phyloP scores from a whole-genome alignment of 2,888 invertebrate genomes.

The Spodoptera picta region DNA sequence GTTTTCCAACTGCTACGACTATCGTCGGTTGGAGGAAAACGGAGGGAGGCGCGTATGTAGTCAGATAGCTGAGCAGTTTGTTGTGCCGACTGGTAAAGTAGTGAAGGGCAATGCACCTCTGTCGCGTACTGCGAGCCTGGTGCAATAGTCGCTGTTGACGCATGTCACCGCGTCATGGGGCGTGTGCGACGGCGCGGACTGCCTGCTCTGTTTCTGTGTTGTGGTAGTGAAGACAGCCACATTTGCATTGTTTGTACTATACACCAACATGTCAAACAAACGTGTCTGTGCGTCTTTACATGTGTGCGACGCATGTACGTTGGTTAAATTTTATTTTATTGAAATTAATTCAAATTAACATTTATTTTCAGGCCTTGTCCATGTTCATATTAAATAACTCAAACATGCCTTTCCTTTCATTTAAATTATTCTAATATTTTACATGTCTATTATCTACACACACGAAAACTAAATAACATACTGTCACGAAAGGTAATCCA shows the following conservation, averaged over 20 bases:
- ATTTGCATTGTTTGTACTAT: conserved; percentile 23
- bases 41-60: conserved; percentile 39
- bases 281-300: conserved; percentile 11
- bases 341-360: conserved; percentile 1
- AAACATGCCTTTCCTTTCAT: conserved; percentile 13
- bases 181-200: conserved; percentile 71
- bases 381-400: not conserved
- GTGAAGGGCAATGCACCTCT: conserved; percentile 71
- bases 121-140: conserved; percentile 73
- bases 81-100: conserved; percentile 33
- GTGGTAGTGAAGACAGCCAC: conserved; percentile 40
- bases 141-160: conserved; percentile 83
- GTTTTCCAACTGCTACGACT: conserved; percentile 27
- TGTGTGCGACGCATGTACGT: conserved; percentile 11
- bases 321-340: conserved; percentile 4
- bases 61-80: conserved; percentile 40
- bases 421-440: conserved; percentile 6
- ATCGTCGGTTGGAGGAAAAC: conserved; percentile 40
- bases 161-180: conserved; percentile 86
- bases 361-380: not conserved
- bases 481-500: conserved; percentile 13
- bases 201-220: conserved; percentile 45
- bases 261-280: conserved; percentile 18
- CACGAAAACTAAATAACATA: conserved; percentile 19
- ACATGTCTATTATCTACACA: not conserved